Evolutionary conservation across 2,113 vertebrate species (phyloP), one percentile per base, ranked within the genome.

Genomic region (Dicentrarchus labrax): DNA sequence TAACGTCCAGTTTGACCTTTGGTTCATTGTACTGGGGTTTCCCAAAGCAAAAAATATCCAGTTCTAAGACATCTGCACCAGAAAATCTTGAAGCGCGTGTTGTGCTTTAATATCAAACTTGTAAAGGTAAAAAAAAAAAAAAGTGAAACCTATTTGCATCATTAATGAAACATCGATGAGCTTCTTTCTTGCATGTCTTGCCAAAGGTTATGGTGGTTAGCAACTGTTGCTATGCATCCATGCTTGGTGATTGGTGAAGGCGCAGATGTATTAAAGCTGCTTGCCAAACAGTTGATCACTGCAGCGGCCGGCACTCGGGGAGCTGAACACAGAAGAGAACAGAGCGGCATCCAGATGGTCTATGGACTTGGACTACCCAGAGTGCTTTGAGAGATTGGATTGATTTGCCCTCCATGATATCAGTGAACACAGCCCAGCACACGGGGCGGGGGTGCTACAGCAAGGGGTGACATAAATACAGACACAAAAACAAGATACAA

Each of bases 351-450:
- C 92, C 92, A 94, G 92, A 94, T 94, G 93, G 92, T 86, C 78
- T 67, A 70, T 74, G 84, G 88, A 91, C 86, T 82, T 72, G 66
- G 84, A 91, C 83, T 89, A 86, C 91, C 88, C 90, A 89, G 82
- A 86, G 81, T 86, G 89, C 88, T 93, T 91, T 88, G 89, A 92
- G 90, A 92, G 89, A 92, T 87, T 88, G 90, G 88, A 94, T 91
- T 92, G 93, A 94, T 94, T 94, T 90, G 83, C 84, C 84, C 90
- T 91, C 76, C 5, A 21, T 88, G 92, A 85, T 88, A 86, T 91
- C 75, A 83, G 79, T 66, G 83, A 91, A 75, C 86, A 77, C 80
- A 86, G 79, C 62, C 68, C 71, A 59, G 81, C 78, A 76, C 72
- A 62, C 21, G 21, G 60, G 30, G 38, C 61, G 43, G 67, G 78